Conservation (phyloP, 2,888 invertebrate genomes). For the Chouioia cunea region DNA sequence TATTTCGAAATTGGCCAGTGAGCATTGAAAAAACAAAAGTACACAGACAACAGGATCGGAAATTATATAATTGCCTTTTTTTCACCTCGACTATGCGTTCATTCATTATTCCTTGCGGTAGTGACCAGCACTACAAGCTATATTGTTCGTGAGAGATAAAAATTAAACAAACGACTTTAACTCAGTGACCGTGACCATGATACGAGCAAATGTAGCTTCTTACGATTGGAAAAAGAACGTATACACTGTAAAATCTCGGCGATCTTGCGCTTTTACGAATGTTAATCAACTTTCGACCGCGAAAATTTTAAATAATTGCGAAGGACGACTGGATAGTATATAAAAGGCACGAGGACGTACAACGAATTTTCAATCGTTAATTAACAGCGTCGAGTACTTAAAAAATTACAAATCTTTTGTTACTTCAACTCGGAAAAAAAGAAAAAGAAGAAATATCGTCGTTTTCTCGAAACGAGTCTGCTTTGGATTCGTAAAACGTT, state of each 20-base stretch:
- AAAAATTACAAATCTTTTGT: too few relatives aligned
- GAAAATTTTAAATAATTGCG: neutral
- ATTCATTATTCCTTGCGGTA: slow-evolving; percentile 1
- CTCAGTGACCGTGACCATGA: neutral
- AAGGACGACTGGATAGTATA: neutral
- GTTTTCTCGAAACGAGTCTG: slow-evolving; percentile 1
- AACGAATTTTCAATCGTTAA: neutral
- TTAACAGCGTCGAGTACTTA: too few relatives aligned
- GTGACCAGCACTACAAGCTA: neutral
- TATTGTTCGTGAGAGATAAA: slow-evolving; percentile 8
- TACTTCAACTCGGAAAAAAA: neutral
- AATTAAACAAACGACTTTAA: neutral
- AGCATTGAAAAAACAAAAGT: too few relatives aligned
- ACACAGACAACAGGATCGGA: neutral
- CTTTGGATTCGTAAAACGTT: slow-evolving; percentile 12
- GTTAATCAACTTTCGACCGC: neutral
- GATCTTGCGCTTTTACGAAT: neutral
- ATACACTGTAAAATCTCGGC: neutral
- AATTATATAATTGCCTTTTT: neutral
- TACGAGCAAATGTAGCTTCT: too few relatives aligned
- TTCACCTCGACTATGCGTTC: slow-evolving; percentile 2
- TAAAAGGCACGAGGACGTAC: neutral
- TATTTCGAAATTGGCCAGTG: too few relatives aligned
- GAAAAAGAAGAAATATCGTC: neutral
- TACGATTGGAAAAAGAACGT: too few relatives aligned